Evolutionary conservation across 2,113 vertebrate genomes (phyloP), one percentile per base, ranked within the genome.

Genomic region (Saguinus imperator): DNA sequence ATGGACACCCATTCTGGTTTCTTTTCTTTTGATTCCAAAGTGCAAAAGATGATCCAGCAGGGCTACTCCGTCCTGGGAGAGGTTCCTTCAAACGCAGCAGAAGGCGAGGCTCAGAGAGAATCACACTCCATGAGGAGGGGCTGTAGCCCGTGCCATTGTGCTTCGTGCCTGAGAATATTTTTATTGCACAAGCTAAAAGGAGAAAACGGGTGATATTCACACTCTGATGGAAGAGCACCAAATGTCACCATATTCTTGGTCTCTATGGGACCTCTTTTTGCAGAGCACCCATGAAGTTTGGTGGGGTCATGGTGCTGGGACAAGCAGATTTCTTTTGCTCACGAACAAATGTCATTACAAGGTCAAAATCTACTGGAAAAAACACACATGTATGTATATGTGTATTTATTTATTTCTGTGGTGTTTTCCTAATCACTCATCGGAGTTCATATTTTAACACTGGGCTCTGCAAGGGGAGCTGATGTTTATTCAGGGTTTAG

Each of bases 161-260:
- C 80, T 82, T 77, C 76, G 12, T 97, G 97, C 35, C 0, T 23
- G 64, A 93, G 97, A 94, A 96, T 98, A 95, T 95, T 96, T 97
- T 96, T 96, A 96, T 94, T 97, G 83, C n/a, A 43, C 93, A 37
- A 96, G 81, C 52, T 87, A n/a, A 87, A 77, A 75, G 77, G 70
- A 97, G 87, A 82, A 95, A 84, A 66, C 1, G 0, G 17, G 75
- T 80, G 50, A 50, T 58, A 0, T 48, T 87, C 68, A 43, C 58
- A 6, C n/a, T 27, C 32, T 76, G 64, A 52, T 73, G 16, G 55
- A 75, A 21, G 50, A 89, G 50, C 52, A 75, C 76, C 89, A 89
- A 27, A 91, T 93, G 83, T 58, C 50, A 77, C 94, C 72, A 32
- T 77, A 21, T 85, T 90, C 91, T 82, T 85, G 70, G 89, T 91